Evolutionary conservation across 2,888 invertebrate species (phyloP), one percentile per base, ranked within the genome.

Genomic region (Rhaphigaster nebulosa): DNA sequence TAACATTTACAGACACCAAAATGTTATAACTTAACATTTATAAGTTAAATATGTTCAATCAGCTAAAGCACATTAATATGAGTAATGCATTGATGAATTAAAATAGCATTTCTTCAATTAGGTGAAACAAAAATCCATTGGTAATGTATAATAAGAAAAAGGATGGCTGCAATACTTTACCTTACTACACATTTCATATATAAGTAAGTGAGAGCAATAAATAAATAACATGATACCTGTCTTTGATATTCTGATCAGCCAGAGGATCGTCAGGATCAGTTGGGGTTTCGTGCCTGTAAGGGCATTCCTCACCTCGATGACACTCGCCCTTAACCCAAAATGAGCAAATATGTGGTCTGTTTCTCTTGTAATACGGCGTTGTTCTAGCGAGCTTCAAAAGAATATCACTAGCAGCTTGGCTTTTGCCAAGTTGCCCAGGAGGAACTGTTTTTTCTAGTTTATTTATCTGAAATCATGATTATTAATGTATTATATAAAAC

Each of bases 311-410:
- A 34, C 99, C 99, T 94, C 99, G 95, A 93, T 98, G 96, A 93
- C 99, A 99, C 94, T 99, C 98, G 3, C 98, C 99, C 94, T 99
- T 99, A n/a, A 99, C 98, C 98, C 98, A 99, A 94, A 99, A 99
- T 0, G 98, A 98, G 94, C 99, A 99, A 89, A 99, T 98, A 94
- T 99, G 99, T 0, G 99, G 98, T 92, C 98, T 95, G 93, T 99
- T 99, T 90, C 99, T 95, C 93, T 98, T 98, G 94, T 99, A 99
- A 94, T 99, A 99, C 0, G 99, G 99, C 87, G 98, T 97, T 10
- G 98, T 98, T 90, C 98, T 95, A 0, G 98, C 98, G 92, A 99
- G 94, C 92, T 98, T 97, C 94, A 97, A 95, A 91, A 99, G 94
- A 93, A 98, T 95, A 93, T 98, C 98, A 92, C 97, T 95, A 92